Percentiles rank a stretch among this genome's conserved stretches.
These are phyloP conservation scores for Galemys pyrenaicus DNA, from an alignment of 2,113 vertebrate species.

Conservation along the genomic window DNA sequence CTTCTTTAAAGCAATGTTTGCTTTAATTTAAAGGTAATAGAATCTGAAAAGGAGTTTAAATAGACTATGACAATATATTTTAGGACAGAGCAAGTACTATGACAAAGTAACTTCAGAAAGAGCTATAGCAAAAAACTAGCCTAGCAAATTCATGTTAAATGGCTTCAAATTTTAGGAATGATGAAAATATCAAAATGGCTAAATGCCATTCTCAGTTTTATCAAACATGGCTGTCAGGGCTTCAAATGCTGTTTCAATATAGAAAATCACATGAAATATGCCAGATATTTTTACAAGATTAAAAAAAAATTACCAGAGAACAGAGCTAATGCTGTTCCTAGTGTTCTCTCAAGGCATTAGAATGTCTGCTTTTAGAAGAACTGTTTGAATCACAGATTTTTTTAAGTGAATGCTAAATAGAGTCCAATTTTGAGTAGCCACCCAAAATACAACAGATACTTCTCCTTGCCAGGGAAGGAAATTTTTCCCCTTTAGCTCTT, in stretches of 20 bases:
- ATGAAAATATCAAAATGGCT: neutral
- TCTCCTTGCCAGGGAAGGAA: neutral
- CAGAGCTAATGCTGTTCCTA: neutral
- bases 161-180: neutral
- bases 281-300: constrained; percentile 37
- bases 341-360: neutral
- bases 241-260: neutral
- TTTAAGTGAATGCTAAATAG: neutral
- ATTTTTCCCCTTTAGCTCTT: neutral
- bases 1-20: constrained; percentile 15
- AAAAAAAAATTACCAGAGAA: neutral
- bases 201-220: neutral
- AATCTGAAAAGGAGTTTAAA: constrained; percentile 47
- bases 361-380: neutral
- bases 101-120: neutral
- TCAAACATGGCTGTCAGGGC: neutral
- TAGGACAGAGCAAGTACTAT: neutral
- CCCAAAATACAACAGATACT: neutral
- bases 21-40: constrained; percentile 49
- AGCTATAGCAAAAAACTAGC: neutral
- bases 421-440: neutral
- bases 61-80: neutral
- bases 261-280: neutral
- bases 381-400: neutral
- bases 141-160: constrained; percentile 10